Percentiles rank a stretch among this genome's conserved stretches.
Conservation (phyloP, 2,797 vertebrate genomes). For the Graptemys geographica region DNA sequence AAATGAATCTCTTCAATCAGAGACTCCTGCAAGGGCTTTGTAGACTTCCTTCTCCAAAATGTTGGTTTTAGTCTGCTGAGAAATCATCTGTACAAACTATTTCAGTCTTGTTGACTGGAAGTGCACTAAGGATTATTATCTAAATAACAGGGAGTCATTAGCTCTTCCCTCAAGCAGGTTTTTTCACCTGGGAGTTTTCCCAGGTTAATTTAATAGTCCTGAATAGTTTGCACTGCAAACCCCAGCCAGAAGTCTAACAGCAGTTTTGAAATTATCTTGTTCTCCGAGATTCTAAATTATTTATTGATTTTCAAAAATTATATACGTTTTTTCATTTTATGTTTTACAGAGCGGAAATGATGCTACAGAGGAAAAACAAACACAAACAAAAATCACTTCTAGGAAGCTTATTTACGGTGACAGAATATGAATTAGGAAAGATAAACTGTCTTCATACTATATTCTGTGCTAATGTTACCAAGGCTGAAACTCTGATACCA, state of each 20-base stretch:
- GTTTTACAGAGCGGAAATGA: constrained; percentile 22
- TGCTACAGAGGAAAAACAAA: not conserved
- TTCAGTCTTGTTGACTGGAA: not conserved
- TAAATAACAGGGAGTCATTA: constrained; percentile 21
- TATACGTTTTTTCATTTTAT: constrained; percentile 10
- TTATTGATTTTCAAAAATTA: constrained; percentile 56
- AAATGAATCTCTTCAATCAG: not conserved
- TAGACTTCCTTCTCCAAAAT: not conserved
- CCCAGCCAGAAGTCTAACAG: constrained; percentile 34
- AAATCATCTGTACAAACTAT: not conserved
- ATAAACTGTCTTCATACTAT: not conserved
- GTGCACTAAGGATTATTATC: constrained; percentile 22
- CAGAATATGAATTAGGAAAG: not conserved
- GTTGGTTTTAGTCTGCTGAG: not conserved
- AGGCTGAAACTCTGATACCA: not conserved
- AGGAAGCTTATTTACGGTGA: not conserved
- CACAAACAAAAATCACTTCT: not conserved
- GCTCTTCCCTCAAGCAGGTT: constrained; percentile 50
- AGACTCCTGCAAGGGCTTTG: not conserved
- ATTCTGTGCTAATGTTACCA: not conserved
- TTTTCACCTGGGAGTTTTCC: constrained; percentile 46
- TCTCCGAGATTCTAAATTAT: constrained; percentile 45
- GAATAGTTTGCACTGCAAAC: constrained; percentile 65
- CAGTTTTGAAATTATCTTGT: constrained; percentile 11
- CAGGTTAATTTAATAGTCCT: constrained; percentile 66